A percentile compares a stretch with the other conserved stretches of the same genome.
Conservation (phyloP, 1,140 invertebrate genomes). For the Bombyx mandarina region DNA sequence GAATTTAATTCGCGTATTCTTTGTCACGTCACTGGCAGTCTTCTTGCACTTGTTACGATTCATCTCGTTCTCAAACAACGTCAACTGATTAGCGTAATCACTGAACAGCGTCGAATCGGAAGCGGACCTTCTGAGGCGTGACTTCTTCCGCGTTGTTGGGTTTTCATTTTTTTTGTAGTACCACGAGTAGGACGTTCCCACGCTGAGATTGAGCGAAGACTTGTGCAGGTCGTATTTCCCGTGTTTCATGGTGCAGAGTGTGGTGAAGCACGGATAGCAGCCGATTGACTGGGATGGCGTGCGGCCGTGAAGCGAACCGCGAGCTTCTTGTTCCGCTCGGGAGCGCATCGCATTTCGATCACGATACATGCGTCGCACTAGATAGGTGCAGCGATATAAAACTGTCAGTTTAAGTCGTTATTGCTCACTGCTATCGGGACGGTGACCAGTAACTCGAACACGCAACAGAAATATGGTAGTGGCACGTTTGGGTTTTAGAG, state of each 20-base stretch:
- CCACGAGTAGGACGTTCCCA: slow-evolving; percentile 66
- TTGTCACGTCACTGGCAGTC: slow-evolving; percentile 44
- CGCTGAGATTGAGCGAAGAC: slow-evolving; percentile 63
- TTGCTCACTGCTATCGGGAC: slow-evolving; percentile 28
- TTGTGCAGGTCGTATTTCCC: slow-evolving; percentile 73
- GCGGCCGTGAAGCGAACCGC: slow-evolving; percentile 41
- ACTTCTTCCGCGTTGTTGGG: slow-evolving; percentile 40
- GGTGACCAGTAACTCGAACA: slow-evolving; percentile 11
- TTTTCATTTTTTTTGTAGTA: slow-evolving; percentile 63
- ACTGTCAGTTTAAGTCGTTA: slow-evolving; percentile 27
- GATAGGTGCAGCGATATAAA: slow-evolving; percentile 23
- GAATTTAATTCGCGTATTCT: slow-evolving; percentile 46
- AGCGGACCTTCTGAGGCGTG: slow-evolving; percentile 37
- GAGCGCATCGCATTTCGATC: slow-evolving; percentile 33
- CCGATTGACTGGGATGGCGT: slow-evolving; percentile 36
- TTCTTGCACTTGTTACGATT: slow-evolving; percentile 43
- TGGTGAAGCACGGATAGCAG: slow-evolving; percentile 37
- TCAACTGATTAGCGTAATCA: slow-evolving; percentile 66
- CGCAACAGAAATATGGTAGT: slow-evolving; percentile 40
- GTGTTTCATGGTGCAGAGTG: slow-evolving; percentile 68
- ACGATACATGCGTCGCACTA: slow-evolving; percentile 39
- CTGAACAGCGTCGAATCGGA: slow-evolving; percentile 70
- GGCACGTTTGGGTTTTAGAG: slow-evolving; percentile 60
- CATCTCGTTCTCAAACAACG: slow-evolving; percentile 58
- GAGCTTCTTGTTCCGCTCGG: slow-evolving; percentile 49